These are phyloP conservation scores for Caerostris extrusa DNA, from an alignment of 1,140 invertebrate genomes.

Conservation along the genomic window DNA sequence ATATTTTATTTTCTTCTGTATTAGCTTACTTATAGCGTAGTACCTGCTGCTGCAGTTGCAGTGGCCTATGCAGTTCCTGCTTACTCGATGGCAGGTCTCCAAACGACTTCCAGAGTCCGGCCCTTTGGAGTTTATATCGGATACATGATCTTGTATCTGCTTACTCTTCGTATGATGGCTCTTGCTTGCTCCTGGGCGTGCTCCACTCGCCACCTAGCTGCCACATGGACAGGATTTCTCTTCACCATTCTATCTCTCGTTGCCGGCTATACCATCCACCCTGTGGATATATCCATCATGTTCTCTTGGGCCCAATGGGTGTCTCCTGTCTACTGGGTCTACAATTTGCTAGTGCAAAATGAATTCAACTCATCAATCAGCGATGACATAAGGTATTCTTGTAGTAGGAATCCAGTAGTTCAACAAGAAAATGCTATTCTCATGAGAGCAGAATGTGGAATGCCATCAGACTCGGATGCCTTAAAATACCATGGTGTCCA, in stretches of 20 bases:
- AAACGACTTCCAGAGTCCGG: slow-evolving; percentile 84
- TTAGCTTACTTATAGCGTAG: slow-evolving; percentile 85
- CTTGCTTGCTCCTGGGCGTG: slow-evolving; percentile 85
- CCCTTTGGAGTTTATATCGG: slow-evolving; percentile 90
- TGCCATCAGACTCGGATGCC: slow-evolving; percentile 78
- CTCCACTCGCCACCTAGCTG: slow-evolving; percentile 83
- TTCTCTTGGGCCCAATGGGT: slow-evolving; percentile 86
- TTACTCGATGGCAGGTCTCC: slow-evolving; percentile 92
- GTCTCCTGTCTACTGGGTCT: slow-evolving; percentile 89
- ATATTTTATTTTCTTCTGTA: slow-evolving; percentile 70
- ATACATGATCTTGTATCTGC: slow-evolving; percentile 90
- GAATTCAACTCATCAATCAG: slow-evolving; percentile 78
- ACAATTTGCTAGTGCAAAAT: slow-evolving; percentile 84
- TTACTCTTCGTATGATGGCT: slow-evolving; percentile 87
- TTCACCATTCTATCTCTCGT: slow-evolving; percentile 86
- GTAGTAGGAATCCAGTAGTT: slow-evolving; percentile 77
- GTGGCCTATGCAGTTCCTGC: slow-evolving; percentile 91
- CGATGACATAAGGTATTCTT: slow-evolving; percentile 68
- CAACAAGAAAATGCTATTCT: slow-evolving; percentile 80
- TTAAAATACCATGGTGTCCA: slow-evolving; percentile 77
- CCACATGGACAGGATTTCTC: slow-evolving; percentile 85
- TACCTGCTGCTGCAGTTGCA: slow-evolving; percentile 87
- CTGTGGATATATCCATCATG: slow-evolving; percentile 87
- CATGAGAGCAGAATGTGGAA: slow-evolving; percentile 80
- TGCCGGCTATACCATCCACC: slow-evolving; percentile 88